Base-by-base conservation (phyloP, 1,140 invertebrate species). In the Diploscapter pachys region DNA sequence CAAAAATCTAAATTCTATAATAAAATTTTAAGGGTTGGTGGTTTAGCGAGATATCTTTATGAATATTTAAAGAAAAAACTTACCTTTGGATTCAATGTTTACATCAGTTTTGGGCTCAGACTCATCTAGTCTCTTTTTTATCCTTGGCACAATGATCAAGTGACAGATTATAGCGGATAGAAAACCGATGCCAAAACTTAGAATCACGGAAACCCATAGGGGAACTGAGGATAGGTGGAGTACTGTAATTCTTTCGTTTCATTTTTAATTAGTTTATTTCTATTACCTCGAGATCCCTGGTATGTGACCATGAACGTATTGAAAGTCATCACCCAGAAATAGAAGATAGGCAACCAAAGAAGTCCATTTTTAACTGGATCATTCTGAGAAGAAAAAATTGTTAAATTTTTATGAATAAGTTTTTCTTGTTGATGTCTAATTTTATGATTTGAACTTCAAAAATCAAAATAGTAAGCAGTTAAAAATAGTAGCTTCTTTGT, bases 231-330 rank as follows among this genome's bases (percentile, higher is more conserved):
- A 61, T 4, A 82, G 61, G 59, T 76, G 63, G 49, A 82, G 70
- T 48, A 81, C 81, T 87, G 92, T 91, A 31, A 5, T 52, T 55
- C 8, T 5, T 5, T 68, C 57, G 11, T 6, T 68, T 52, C n/a
- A 9, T n/a, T 31, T 68, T 68, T 55, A 8, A n/a, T 54, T 6
- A 6, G 4, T n/a, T 8, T 4, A 55, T 53, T 67, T 89, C 90
- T 13, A 52, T 31, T 31, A 31, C 31, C 31, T 31, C 31, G 31
- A 54, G 95, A 94, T 76, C 95, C 95, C 88, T 95, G 92, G 76
- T 93, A 91, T 56, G 93, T 90, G 71, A 98, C 91, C 63, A 93
- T 95, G 79, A 98, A 90, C 2, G 95, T 89, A 87, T 98, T 98
- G 71, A 98, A 90, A 78, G 93, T 89, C 76, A 98, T 88, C 13